Base-by-base conservation (phyloP, 2,888 invertebrate species). In the Esperia sulphurella region DNA sequence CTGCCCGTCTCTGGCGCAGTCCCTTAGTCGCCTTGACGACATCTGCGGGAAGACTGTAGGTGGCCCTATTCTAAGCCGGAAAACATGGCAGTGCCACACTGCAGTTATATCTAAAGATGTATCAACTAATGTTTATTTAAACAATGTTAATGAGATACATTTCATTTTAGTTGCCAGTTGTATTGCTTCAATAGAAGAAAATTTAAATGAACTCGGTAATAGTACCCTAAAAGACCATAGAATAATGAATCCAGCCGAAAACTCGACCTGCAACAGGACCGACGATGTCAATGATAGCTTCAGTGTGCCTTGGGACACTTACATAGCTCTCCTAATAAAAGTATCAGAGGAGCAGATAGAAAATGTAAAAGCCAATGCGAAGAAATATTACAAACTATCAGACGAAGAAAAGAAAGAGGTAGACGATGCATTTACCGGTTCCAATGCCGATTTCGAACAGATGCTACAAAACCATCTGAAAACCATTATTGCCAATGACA, bases 391-490 rank as follows among this genome's bases (percentile, higher is more conserved):
- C 43, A 52, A 58, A 9, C 48, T 78, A 8, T 12, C 40, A 9
- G 12, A 31, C 0, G 7, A 44, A 2, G 69, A 71, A 40, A 48
- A 63, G 0, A 31, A 38, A 8, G 41, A 58, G 14, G 44, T 77
- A 0, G 60, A 68, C 14, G 49, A 53, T 40, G 56, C 62, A 7
- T 77, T 75, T 37, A 52, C 41, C n/a, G 50, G 54, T 3, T 56
- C 64, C 5, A 43, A 45, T 7, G 51, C 59, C 12, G 65, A 63
- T 47, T 76, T 64, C 43, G 49, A 66, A 29, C 49, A 62, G 1
- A 55, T 65, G 29, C 37, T 78, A 4, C 57, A 64, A 33, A 45
- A 50, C 3, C 71, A 72, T 52, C 49, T 73, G 4, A 63, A 59
- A 43, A 62, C 49, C 30, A 59, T 68, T 13, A 51, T 60, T 4